Base-by-base conservation (phyloP, 2,113 vertebrate genomes). In the Monopterus albus region DNA sequence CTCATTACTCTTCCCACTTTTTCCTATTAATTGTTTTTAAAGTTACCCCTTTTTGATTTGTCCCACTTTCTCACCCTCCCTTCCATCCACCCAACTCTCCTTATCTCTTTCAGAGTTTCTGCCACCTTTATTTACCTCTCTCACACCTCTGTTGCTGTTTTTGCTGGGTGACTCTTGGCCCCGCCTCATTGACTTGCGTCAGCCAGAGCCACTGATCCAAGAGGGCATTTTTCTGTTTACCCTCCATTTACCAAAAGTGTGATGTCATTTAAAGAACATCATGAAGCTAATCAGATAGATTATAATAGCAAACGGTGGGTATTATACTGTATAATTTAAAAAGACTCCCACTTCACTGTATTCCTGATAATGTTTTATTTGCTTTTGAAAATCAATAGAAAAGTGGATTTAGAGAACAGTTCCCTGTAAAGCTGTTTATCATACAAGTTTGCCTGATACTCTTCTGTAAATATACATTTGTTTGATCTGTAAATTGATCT, bases 101-200 rank as follows among this genome's bases (percentile, higher is more conserved):
- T 11, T 38, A 43, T 80, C 74, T 70, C 39, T 17, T 25, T 13
- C 17, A 53, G 14, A 60, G 56, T 74, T 78, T 75, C 50, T 65
- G 46, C 21, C 26, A 31, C 45, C 71, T 73, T 81, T 86, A 79
- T 85, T 85, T 87, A 72, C 84, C 20, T 52, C 75, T 83, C 78
- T 75, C 79, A 79, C 40, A 25, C 71, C 63, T 81, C 55, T 40
- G 70, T 62, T 0, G 0, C 56, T n/a, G 36, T 66, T 60, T 67
- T 77, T 56, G 60, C 23, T 75, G 29, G 11, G 8, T 69, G 84
- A 80, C 64, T 43, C 80, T 83, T 87, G 84, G 76, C 81, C 86
- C 57, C 55, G 43, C 47, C 43, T 13, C 2, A 26, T 56, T 81
- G 49, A 79, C 26, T 55, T 75, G 68, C 15, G 14, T 75, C 75